Evolutionary conservation across 2,888 invertebrate species (phyloP).

Genomic region (Seladonia tumulorum): DNA sequence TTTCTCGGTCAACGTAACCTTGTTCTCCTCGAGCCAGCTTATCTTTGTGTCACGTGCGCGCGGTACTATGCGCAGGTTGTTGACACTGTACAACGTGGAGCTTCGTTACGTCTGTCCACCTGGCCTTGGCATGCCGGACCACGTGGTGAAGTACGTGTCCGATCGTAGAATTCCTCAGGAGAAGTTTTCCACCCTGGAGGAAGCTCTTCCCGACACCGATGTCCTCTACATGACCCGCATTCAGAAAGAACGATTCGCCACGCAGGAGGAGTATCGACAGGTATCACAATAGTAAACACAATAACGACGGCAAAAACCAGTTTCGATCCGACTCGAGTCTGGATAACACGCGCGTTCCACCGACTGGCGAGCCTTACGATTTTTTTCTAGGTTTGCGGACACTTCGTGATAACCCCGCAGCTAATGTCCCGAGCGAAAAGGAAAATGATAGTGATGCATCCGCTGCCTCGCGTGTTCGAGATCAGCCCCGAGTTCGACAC

Average conservation of each 20-base stretch:
- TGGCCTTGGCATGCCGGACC: constrained; percentile 95
- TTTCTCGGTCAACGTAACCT: background rate
- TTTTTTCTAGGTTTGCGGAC: constrained; percentile 91
- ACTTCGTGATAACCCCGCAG: constrained; percentile 96
- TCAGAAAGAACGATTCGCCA: constrained; percentile 95
- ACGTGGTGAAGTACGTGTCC: constrained; percentile 91
- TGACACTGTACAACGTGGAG: constrained; percentile 97
- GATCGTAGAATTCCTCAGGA: constrained; percentile 92
- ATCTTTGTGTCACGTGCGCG: background rate
- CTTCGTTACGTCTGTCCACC: constrained; percentile 96
- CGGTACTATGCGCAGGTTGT: constrained; percentile 84
- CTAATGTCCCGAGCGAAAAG: constrained; percentile 97
- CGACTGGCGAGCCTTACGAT: background rate
- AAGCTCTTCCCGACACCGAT: constrained; percentile 96
- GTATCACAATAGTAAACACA: constrained; percentile 84
- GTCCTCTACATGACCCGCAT: constrained; percentile 99
- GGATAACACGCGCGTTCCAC: too few relatives aligned
- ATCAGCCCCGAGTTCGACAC: constrained; percentile 97
- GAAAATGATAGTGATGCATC: constrained; percentile 98
- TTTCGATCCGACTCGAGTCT: background rate
- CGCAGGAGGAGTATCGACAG: constrained; percentile 93
- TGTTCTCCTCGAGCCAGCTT: background rate
- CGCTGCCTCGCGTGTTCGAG: constrained; percentile 96
- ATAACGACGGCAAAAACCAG: constrained; percentile 66
- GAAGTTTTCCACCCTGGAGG: constrained; percentile 90